phyloP scores from a whole-genome alignment of 1,140 invertebrate genomes.

The Andricus grossulariae region DNA sequence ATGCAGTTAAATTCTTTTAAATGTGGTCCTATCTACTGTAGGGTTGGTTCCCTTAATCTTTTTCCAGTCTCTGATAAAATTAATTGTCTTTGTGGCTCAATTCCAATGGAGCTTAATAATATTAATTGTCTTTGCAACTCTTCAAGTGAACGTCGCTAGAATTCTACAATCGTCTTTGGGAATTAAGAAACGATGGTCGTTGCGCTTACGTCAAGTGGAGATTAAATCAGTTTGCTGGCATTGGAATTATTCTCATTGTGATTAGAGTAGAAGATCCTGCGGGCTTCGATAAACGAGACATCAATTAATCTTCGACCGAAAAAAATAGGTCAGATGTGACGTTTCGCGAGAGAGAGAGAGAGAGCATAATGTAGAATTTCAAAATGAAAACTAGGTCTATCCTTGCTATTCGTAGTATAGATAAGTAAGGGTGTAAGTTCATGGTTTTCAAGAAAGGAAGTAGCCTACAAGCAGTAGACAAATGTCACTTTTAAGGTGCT shows the following conservation, averaged over 20 bases:
- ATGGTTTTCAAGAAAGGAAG: neutral
- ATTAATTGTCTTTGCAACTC: neutral
- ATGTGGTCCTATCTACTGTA: too few species aligned
- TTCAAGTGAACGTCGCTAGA: neutral
- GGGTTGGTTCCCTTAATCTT: neutral
- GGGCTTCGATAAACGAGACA: slow-evolving; percentile 24
- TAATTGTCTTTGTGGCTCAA: neutral
- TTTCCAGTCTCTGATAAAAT: neutral
- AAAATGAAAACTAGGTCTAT: slow-evolving; percentile 6
- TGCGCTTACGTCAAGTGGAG: neutral
- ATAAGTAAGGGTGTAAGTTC: neutral
- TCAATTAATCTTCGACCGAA: slow-evolving; percentile 37
- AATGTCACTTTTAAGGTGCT: slow-evolving; percentile 24
- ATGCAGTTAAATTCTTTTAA: too few species aligned
- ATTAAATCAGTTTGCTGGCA: neutral
- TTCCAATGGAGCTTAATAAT: neutral
- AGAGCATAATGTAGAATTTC: neutral
- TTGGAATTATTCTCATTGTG: slow-evolving; percentile 43
- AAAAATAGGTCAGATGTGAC: slow-evolving; percentile 35
- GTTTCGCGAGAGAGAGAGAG: slow-evolving; percentile 25
- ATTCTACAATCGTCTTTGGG: neutral
- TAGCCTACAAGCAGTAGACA: neutral
- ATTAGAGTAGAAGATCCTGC: slow-evolving; percentile 29
- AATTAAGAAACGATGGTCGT: neutral
- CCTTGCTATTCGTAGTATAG: neutral